Percentiles rank a stretch among this genome's conserved stretches.
phyloP scores from a whole-genome alignment of 2,888 invertebrate genomes.

The Diaprepes abbreviatus region DNA sequence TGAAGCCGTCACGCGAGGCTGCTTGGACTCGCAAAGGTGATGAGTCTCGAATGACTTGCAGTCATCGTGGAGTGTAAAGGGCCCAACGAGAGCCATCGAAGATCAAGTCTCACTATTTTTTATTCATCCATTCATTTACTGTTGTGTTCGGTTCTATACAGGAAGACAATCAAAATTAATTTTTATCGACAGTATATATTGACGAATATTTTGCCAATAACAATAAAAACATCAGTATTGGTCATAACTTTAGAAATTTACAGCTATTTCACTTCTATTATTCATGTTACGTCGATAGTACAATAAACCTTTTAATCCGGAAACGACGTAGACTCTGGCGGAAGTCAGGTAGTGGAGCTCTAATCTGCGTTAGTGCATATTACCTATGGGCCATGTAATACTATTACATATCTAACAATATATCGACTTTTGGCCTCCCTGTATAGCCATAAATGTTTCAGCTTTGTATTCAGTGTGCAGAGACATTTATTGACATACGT shows the following conservation, averaged over 20 bases:
- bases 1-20: too few relatives aligned
- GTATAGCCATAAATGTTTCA: constrained; percentile 12
- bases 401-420: constrained; percentile 24
- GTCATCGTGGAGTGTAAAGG: too few relatives aligned
- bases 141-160: too few relatives aligned
- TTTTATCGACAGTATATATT: too few relatives aligned
- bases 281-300: constrained; percentile 18
- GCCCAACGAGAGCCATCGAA: too few relatives aligned
- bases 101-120: too few relatives aligned
- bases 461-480: constrained; percentile 20
- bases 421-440: constrained; percentile 2
- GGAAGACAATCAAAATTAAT: too few relatives aligned
- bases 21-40: too few relatives aligned
- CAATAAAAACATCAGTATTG: too few relatives aligned
- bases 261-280: constrained; percentile 28
- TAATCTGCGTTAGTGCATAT: constrained; percentile 32
- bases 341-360: constrained; percentile 34
- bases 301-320: constrained; percentile 30
- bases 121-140: too few relatives aligned
- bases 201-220: too few relatives aligned
- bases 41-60: too few relatives aligned
- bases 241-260: constrained; percentile 23
- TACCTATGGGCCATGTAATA: constrained; percentile 22
- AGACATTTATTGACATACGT: neutral
- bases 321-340: constrained; percentile 23